Conservation (phyloP, 2,797 vertebrate genomes). For the Molossus molossus region DNA sequence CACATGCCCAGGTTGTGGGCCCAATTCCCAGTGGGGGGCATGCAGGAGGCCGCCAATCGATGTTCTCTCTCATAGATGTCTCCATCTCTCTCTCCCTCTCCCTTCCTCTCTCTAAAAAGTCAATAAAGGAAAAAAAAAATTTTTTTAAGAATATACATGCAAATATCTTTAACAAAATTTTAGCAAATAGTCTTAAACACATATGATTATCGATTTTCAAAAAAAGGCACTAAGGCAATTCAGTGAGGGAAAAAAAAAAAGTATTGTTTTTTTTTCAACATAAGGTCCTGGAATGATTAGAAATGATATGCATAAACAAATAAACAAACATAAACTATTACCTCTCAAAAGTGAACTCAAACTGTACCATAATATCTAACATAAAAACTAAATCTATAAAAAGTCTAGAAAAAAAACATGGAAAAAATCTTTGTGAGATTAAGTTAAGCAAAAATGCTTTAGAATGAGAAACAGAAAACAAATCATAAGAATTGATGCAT, state of each 20-base stretch:
- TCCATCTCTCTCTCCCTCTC: no score
- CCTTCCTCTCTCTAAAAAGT: no score
- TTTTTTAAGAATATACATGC: not conserved
- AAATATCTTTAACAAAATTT: not conserved
- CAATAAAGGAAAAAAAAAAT: no score
- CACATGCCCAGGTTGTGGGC: no score
- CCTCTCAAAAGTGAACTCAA: not conserved
- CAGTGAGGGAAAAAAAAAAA: not conserved
- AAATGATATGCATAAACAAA: not conserved
- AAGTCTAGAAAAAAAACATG: not conserved
- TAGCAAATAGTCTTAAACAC: not conserved
- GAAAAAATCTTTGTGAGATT: not conserved
- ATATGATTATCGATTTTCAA: not conserved
- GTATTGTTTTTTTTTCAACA: not conserved
- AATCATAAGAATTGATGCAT: not conserved
- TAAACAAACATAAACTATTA: not conserved
- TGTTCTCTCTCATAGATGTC: no score
- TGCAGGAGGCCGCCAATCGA: no score
- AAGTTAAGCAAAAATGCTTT: slow-evolving; percentile 4
- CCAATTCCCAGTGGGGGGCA: no score
- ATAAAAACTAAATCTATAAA: not conserved
- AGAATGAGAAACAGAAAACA: not conserved
- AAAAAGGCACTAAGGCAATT: not conserved
- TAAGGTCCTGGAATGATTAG: not conserved
- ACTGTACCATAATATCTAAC: not conserved